Evolutionary conservation across 2,797 vertebrate genomes (phyloP).

Genomic region (Loriculus beryllinus): DNA sequence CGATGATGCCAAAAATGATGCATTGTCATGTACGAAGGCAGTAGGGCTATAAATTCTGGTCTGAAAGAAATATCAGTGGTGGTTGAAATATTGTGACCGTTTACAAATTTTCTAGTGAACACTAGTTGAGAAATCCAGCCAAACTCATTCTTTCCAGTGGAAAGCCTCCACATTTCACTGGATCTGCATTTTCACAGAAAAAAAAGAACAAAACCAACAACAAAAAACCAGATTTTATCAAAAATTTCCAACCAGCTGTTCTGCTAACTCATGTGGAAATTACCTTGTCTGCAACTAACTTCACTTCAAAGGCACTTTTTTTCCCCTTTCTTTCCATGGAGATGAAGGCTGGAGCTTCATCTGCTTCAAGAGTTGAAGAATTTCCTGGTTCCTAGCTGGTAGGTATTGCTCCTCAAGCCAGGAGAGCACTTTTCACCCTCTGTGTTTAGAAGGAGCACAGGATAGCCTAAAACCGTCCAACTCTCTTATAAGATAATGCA

Average conservation of each 20-base stretch:
- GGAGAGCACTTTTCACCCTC: background rate
- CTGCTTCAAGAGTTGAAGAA: background rate
- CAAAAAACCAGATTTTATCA: slow-evolving; percentile 5
- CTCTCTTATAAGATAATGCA: background rate
- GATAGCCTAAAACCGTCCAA: background rate
- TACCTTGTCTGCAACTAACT: background rate
- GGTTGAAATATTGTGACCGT: background rate
- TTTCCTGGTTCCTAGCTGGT: background rate
- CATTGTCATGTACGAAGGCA: background rate
- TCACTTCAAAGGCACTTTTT: background rate
- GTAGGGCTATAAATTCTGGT: background rate
- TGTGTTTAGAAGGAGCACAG: background rate
- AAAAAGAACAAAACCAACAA: too few species aligned
- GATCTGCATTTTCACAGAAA: slow-evolving; percentile 25
- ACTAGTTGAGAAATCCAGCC: slow-evolving; percentile 45
- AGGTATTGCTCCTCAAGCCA: accelerated
- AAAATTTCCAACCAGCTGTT: slow-evolving; percentile 1
- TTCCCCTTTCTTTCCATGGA: background rate
- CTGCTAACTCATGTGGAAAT: slow-evolving; percentile 7
- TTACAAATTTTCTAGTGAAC: slow-evolving; percentile 32
- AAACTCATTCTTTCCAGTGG: slow-evolving; percentile 44
- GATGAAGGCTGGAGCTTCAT: background rate
- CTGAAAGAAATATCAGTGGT: background rate
- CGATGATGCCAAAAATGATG: background rate
- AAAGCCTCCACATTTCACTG: slow-evolving; percentile 14